Base-by-base conservation (phyloP, 1,140 invertebrate genomes). In the Pachyrhynchus sulphureomaculatus region DNA sequence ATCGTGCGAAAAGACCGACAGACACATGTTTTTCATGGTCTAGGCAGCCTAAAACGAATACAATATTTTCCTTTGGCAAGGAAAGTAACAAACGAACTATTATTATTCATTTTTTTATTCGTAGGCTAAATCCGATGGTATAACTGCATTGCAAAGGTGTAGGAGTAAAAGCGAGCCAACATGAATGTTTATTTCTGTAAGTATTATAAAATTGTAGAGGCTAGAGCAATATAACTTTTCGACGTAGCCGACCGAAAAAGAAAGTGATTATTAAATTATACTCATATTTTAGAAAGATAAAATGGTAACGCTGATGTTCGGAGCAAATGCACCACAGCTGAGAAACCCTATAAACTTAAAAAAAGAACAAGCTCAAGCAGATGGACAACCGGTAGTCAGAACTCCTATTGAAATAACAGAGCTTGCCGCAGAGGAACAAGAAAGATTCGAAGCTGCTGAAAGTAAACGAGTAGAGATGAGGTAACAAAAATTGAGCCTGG, bases 121-220 rank as follows among this genome's bases (percentile, higher is more conserved):
- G 10, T 70, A 92, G 91, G 91, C 90, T 2, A 94, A 91, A 77
- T 85, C 89, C 24, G 93, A 96, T 74, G 86, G 84, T 9, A 93
- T 96, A 53, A 81, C 84, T 52, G 83, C 82, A 34, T 77, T 96
- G 36, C 82, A 87, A 69, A 82, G 91, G 60, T 96, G 95, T 74
- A 81, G 89, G 68, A 89, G 90, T 39, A 89, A 88, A 71, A 93
- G 93, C 78, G 91, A 96, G 75, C 93, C 94, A 1, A 90, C 88
- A 20, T 95, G 92, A 90, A 86, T 96, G 81, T 93, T 95, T 68
- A 85, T 91, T 65, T 86, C 88, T 53, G 92, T 93, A 85, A 86
- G 80, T 77, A 33, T 29, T 47, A 15, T 20, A 29, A 17, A n/a
- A n/a, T n/a, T n/a, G n/a, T 10, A 9, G 17, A n/a, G n/a, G n/a